Evolutionary conservation across 2,888 invertebrate genomes (phyloP), one percentile per base, ranked within the genome.

Genomic region (Abrostola triplasia): DNA sequence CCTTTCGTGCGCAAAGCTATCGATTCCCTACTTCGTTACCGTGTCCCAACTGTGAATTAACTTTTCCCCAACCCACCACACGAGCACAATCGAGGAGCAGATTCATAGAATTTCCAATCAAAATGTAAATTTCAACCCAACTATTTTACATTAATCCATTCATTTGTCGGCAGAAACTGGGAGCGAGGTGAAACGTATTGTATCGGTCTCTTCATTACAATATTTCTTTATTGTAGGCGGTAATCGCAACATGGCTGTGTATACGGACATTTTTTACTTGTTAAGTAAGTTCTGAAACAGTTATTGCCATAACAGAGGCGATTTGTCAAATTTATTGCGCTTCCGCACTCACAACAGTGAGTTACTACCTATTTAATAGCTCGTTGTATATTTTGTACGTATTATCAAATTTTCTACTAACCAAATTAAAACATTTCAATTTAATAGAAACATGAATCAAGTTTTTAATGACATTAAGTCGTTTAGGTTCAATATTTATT

Each of bases 121-220:
- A 92, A 91, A 92, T 92, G 92, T 86, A 90, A 92, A 92, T 92
- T 82, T 73, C 78, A 79, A 75, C 47, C 67, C 79, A 79, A 83
- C 84, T 86, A 84, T 80, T 88, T 86, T 82, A 85, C 80, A 85
- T 87, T 88, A 77, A 84, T 82, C 79, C 65, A 64, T 70, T 78
- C 64, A 66, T 77, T 75, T 72, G 67, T 73, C 64, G 56, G 49
- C 50, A 57, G 67, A 54, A 77, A 64, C 72, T 64, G 61, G 56
- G 58, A 51, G 44, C 51, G 64, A 75, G 70, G 66, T 75, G 70
- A 67, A 61, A 70, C 70, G 70, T 73, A 78, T 73, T 78, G 80
- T 81, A 62, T 44, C 53, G 49, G 56, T 41, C 57, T 66, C 51
- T 64, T 66, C 63, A 61, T 75, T 66, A 73, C 40, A 64, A 59